These are phyloP conservation scores for Amblyjoppa fuscipennis DNA, from an alignment of 2,888 invertebrate genomes.

Conservation along the genomic window DNA sequence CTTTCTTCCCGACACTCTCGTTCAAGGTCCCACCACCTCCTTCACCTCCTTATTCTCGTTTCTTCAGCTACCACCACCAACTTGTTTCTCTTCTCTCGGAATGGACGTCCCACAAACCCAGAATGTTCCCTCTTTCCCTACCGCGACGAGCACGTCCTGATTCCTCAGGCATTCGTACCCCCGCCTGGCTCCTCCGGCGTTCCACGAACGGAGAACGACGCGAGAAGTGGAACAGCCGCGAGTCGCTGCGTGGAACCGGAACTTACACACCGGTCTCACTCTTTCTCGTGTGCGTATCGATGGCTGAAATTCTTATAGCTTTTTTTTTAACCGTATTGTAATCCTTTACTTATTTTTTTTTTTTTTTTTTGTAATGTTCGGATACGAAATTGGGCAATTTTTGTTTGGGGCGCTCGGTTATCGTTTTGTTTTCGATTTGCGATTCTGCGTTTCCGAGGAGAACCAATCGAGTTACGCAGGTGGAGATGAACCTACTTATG, in stretches of 20 bases:
- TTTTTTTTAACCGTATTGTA: not conserved
- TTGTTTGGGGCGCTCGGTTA: not conserved
- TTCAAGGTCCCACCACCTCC: conserved; percentile 78
- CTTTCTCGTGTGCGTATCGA: conserved; percentile 24
- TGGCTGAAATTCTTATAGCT: conserved; percentile 30
- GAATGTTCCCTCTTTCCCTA: conserved; percentile 71
- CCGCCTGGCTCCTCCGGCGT: conserved; percentile 15
- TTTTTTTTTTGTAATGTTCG: not conserved
- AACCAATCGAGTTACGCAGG: conserved; percentile 70
- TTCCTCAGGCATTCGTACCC: conserved; percentile 37
- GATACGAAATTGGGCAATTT: not conserved
- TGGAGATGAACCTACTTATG: conserved; percentile 74
- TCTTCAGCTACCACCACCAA: conserved; percentile 28
- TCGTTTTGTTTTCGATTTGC: not conserved
- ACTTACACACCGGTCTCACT: conserved; percentile 46
- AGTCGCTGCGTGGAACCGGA: conserved; percentile 46
- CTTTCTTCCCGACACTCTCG: conserved; percentile 83
- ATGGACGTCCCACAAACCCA: conserved; percentile 81
- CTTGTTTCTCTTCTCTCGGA: conserved; percentile 70
- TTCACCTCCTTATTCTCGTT: conserved; percentile 63
- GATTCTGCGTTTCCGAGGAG: not conserved
- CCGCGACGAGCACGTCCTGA: conserved; percentile 42
- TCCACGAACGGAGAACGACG: conserved; percentile 57
- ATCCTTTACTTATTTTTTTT: not conserved
- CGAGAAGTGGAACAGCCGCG: conserved; percentile 67